Base-by-base conservation (phyloP, 1,140 invertebrate species). In the Drosophila tristis region DNA sequence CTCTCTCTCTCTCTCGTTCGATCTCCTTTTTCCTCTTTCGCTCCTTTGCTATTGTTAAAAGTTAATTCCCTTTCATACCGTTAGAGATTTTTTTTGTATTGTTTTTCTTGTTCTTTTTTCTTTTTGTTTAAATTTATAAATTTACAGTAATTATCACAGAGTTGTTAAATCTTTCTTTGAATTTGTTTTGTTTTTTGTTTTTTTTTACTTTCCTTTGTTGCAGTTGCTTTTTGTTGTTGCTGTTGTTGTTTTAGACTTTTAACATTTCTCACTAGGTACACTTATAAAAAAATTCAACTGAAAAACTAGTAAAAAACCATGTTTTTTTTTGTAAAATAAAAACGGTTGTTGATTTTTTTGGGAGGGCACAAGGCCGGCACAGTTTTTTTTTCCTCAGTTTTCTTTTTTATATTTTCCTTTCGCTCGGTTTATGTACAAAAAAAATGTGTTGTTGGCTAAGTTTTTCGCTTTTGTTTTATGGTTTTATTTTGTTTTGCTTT, bases 101-200 rank as follows among this genome's bases (percentile, higher is more conserved):
- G 48, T 78, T 75, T 67, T 76, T 68, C 68, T 82, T 57, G 25
- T 75, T 67, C 39, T 55, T 50, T 48, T 50, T 67, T 78, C 60
- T 72, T 56, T 84, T 84, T 76, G 67, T 86, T 90, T 89, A 86
- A 90, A 89, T 80, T 91, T 90, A 91, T 91, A 91, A 91, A 91
- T 91, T 91, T 91, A 91, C 84, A 91, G 90, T 91, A 91, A 91
- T 91, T 91, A 91, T 91, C 90, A 91, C 90, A 91, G 90, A 91
- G 90, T 91, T 91, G 90, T 91, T 91, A 91, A 90, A 90, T 90
- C 86, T 90, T 90, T 90, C 80, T 90, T 90, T 90, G 86, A 90
- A 90, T 90, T 90, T 85, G 76, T 90, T 90, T 90, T 90, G 68
- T 75, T 61, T 78, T 61, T 23, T 73, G 45, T 72, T 75, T 77